phyloP scores from a whole-genome alignment of 1,140 invertebrate species.

The Drosophila bocki region DNA sequence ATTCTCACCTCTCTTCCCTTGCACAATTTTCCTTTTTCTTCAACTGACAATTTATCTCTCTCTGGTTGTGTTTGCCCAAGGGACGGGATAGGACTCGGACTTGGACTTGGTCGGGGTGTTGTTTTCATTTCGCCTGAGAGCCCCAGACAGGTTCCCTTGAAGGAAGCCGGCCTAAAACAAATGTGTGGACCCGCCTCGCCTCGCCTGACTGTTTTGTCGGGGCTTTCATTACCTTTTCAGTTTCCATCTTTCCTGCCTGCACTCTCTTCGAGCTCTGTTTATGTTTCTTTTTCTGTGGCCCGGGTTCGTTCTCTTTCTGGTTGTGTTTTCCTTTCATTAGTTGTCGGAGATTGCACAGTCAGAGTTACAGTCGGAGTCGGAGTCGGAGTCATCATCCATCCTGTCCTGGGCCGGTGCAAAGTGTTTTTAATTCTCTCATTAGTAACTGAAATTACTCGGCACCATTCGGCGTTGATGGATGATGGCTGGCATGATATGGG shows the following conservation, averaged over 20 bases:
- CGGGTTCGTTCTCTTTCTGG: slow-evolving; percentile 10
- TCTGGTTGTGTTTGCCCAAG: slow-evolving; percentile 55
- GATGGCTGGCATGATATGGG: slow-evolving; percentile 32
- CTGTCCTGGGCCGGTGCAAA: slow-evolving; percentile 50
- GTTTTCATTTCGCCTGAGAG: slow-evolving; percentile 61
- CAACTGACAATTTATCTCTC: slow-evolving; percentile 83
- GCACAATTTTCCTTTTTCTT: slow-evolving; percentile 75
- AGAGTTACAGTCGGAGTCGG: slow-evolving; percentile 14
- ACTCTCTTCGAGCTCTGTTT: slow-evolving; percentile 8
- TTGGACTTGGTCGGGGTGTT: slow-evolving; percentile 43
- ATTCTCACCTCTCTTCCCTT: slow-evolving; percentile 48
- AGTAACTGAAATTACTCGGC: slow-evolving; percentile 78
- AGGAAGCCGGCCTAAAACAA: slow-evolving; percentile 66
- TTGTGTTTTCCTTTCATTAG: slow-evolving; percentile 79
- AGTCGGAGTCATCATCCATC: slow-evolving; percentile 36
- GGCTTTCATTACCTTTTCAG: slow-evolving; percentile 74
- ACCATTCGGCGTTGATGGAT: slow-evolving; percentile 46
- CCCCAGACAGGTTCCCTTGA: slow-evolving; percentile 62
- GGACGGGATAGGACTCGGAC: slow-evolving; percentile 19
- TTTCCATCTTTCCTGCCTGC: slow-evolving; percentile 29
- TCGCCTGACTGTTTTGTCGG: slow-evolving; percentile 31
- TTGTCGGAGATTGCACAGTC: slow-evolving; percentile 55
- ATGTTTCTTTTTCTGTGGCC: slow-evolving; percentile 12
- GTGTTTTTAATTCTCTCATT: slow-evolving; percentile 83
- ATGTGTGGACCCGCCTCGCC: slow-evolving; percentile 52